Evolutionary conservation across 1,140 invertebrate genomes (phyloP).

Genomic region (fruit fly (Drosophila melanogaster)): Release_6_plus_ISO1_MT NT_037436.4:22150001-22150500

Average conservation of each 20-base stretch:
- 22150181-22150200: conserved; percentile 1
- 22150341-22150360: neutral
- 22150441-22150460: neutral
- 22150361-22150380: conserved; percentile 8
- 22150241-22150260: conserved; percentile 34
- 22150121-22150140: conserved; percentile 54
- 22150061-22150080: conserved; percentile 11
- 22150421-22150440: neutral
- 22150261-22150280: conserved; percentile 41
- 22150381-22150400: neutral
- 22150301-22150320: neutral
- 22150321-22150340: neutral
- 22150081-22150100: conserved; percentile 26
- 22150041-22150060: conserved; percentile 70
- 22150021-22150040: conserved; percentile 82
- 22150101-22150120: conserved; percentile 54
- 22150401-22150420: neutral
- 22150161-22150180: conserved; percentile 53
- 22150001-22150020: conserved; percentile 82
- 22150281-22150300: conserved; percentile 12
- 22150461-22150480: neutral
- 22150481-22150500: neutral
- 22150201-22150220: conserved; percentile 26
- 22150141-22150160: conserved; percentile 59
- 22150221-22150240: conserved; percentile 45